Conservation (phyloP, 1,140 invertebrate species). For the Harlomillsia oculata region DNA sequence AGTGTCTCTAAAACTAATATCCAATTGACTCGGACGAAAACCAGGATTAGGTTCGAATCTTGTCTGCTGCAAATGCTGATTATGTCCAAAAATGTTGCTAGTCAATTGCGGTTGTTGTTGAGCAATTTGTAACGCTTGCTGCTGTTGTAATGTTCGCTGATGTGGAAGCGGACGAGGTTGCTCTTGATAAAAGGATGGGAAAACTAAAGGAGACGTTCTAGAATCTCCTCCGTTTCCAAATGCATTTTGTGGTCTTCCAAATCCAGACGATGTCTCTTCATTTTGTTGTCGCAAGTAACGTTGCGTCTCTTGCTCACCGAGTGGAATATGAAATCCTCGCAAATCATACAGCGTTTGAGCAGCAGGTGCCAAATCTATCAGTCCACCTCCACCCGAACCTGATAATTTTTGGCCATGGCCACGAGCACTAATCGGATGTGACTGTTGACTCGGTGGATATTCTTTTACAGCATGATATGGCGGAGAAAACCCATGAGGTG, state of each 20-base stretch:
- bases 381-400: too few species aligned
- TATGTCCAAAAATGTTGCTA: constrained; percentile 30
- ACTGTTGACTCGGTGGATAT: neutral
- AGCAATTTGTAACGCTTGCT: too few species aligned
- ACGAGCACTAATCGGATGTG: too few species aligned
- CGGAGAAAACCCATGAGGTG: neutral
- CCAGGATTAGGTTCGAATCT: constrained; percentile 9
- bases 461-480: neutral
- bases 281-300: constrained; percentile 6
- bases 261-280: constrained; percentile 10
- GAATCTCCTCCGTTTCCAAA: neutral
- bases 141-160: neutral
- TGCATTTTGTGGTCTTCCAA: constrained; percentile 3
- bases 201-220: constrained; percentile 28
- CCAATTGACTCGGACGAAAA: constrained; percentile 22
- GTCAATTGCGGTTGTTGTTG: neutral
- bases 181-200: constrained; percentile 32
- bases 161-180: constrained; percentile 14
- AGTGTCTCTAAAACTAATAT: constrained; percentile 3
- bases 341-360: constrained; percentile 34
- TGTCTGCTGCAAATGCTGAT: constrained; percentile 21
- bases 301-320: constrained; percentile 22
- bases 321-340: constrained; percentile 28
- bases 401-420: too few species aligned
- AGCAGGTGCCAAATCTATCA: constrained; percentile 18